Conservation (phyloP, 2,797 vertebrate species). For the Gila robusta region DNA sequence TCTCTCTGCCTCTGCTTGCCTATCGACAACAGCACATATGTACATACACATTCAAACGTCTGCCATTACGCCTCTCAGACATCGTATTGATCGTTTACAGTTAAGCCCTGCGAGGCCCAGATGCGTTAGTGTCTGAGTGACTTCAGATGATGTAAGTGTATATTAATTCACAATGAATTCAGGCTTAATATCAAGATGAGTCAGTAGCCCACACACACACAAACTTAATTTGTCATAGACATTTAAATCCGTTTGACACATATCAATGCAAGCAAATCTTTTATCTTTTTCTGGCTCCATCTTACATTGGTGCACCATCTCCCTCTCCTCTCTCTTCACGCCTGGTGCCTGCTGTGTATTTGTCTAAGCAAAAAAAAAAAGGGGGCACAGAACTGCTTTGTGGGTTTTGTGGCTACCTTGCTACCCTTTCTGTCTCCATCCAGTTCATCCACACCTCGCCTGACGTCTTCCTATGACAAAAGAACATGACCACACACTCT, state of each 20-base stretch:
- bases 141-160: conserved; percentile 40
- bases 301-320: conserved; percentile 72
- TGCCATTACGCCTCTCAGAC: neutral
- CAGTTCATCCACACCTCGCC: conserved; percentile 70
- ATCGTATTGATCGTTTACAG: conserved; percentile 14
- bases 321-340: conserved; percentile 62
- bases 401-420: conserved; percentile 64
- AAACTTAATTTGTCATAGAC: conserved; percentile 33
- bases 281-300: conserved; percentile 69
- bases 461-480: conserved; percentile 66
- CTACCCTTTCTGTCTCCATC: conserved; percentile 65
- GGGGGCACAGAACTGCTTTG: conserved; percentile 68
- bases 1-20: conserved; percentile 56
- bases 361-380: conserved; percentile 72
- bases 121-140: conserved; percentile 56
- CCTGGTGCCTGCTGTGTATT: conserved; percentile 74
- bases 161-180: conserved; percentile 55
- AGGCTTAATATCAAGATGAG: conserved; percentile 46
- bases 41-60: neutral
- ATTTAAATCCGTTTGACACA: conserved; percentile 36
- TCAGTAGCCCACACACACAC: conserved; percentile 49
- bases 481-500: conserved; percentile 64
- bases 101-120: conserved; percentile 28
- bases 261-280: conserved; percentile 65
- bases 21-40: conserved; percentile 14